phyloP scores from a whole-genome alignment of 1,140 invertebrate genomes.

The Drosophila sp. region DNA sequence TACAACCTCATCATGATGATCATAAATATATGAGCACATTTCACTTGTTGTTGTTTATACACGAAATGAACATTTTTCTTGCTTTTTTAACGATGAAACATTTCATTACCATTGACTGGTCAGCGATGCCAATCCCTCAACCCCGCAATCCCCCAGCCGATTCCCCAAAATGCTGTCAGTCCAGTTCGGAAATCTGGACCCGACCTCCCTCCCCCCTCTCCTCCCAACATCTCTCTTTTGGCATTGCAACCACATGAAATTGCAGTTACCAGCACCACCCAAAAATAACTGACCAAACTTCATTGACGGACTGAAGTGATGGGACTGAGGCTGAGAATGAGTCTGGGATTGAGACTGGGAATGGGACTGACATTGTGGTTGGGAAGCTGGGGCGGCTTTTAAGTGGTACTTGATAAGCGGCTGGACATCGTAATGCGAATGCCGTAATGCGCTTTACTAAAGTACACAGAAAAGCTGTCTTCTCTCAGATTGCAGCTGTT shows the following conservation, averaged over 20 bases:
- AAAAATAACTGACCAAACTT: conserved; percentile 28
- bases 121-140: conserved; percentile 3
- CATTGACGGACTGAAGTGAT: conserved; percentile 2
- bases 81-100: conserved; percentile 60
- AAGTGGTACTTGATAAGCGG: conserved; percentile 78
- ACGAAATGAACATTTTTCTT: conserved; percentile 55
- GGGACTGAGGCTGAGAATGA: conserved; percentile 14
- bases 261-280: conserved; percentile 39
- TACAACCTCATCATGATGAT: conserved; percentile 20
- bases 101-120: conserved; percentile 48
- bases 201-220: background rate
- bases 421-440: conserved; percentile 58
- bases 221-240: too few relatives aligned
- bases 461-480: conserved; percentile 27
- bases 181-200: conserved; percentile 60
- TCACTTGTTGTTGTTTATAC: conserved; percentile 55
- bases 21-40: conserved; percentile 47
- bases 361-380: conserved; percentile 9
- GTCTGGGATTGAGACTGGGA: conserved; percentile 8
- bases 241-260: conserved; percentile 17
- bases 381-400: conserved; percentile 54
- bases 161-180: conserved; percentile 55
- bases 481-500: conserved; percentile 12
- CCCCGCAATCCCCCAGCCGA: background rate
- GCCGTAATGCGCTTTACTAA: conserved; percentile 71